A percentile compares a stretch with the other conserved stretches of the same genome.
Evolutionary conservation across 2,113 vertebrate genomes (phyloP).

Genomic region (Corapipo altera): DNA sequence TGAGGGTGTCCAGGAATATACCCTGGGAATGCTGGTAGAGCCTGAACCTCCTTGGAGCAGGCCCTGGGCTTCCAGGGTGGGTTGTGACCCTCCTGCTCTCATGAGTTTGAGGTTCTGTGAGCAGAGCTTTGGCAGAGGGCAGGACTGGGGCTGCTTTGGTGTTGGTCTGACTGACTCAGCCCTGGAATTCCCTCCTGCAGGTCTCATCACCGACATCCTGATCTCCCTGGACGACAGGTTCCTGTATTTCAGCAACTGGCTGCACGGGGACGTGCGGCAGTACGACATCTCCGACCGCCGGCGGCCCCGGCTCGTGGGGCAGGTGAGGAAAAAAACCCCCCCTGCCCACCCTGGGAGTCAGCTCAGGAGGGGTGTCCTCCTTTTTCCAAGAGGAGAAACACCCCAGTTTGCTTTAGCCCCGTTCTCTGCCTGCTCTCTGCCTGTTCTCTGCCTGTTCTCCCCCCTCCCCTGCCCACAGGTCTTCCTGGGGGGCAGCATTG

Average conservation of each 20-base stretch:
- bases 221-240: constrained; percentile 91
- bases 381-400: neutral
- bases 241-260: constrained; percentile 94
- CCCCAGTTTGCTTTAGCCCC: neutral
- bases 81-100: neutral
- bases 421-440: no score
- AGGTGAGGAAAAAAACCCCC: constrained; percentile 71
- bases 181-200: constrained; percentile 34
- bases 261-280: constrained; percentile 92
- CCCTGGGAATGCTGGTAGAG: neutral
- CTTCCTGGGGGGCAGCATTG: constrained; percentile 88
- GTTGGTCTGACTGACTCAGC: neutral
- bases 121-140: no score
- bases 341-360: rapidly evolving
- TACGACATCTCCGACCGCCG: constrained; percentile 86
- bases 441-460: neutral
- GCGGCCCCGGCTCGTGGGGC: constrained; percentile 81
- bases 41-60: neutral
- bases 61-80: neutral
- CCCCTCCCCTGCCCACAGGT: constrained; percentile 68
- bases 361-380: neutral
- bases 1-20: neutral
- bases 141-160: neutral
- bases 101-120: neutral
- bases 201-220: constrained; percentile 91